Evolutionary conservation across 92 coral and sea anemone species (phyloP), one percentile per base, ranked within the genome.

Genomic region (Zoanthus gigantus): DNA sequence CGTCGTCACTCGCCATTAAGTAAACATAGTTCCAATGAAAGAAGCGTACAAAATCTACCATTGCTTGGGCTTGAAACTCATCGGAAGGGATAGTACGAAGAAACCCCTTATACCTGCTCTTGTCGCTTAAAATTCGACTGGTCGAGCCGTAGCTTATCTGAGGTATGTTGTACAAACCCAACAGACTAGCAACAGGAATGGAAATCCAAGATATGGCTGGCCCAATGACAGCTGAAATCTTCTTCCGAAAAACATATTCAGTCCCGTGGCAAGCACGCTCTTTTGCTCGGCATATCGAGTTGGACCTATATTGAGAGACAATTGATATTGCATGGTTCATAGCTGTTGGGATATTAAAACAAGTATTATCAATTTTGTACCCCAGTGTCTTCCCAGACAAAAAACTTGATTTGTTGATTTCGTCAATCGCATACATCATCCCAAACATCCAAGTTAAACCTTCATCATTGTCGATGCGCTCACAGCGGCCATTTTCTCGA

Each of bases 11-110:
- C 0, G 95, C 99, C 34, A 97, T 88, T 17, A 97, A 77, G 84
- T 94, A 95, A 53, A 97, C 98, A 69, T 92, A 97, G 73, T 95
- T 97, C 99, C 99, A 97, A 0, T 81, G 91, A 87, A 95, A 95
- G 28, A 89, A 34, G 2, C 84, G 92, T 1, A 97, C 96, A 52
- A 97, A 92, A 48, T 93, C 83, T 1, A 98, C 99, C 93, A 97
- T 95, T 0, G 99, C 99, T 76, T 94, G 91, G 8, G 99, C 98
- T 88, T 97, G 99, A 44, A 89, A 94, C 17, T 94, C 93, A 76
- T 97, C 99, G 1, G 99, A 97, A 1, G 99, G 99, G 30, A 97
- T 97, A 0, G 99, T 97, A 7, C 99, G 83, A 18, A 97, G 85
- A 79, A 97, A 97, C 2, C 98, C 92, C 73, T 87, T 94, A 82